Percentiles rank a stretch among this genome's conserved stretches.
Evolutionary conservation across 2,797 vertebrate genomes (phyloP).

Genomic region (Hydrolagus colliei): DNA sequence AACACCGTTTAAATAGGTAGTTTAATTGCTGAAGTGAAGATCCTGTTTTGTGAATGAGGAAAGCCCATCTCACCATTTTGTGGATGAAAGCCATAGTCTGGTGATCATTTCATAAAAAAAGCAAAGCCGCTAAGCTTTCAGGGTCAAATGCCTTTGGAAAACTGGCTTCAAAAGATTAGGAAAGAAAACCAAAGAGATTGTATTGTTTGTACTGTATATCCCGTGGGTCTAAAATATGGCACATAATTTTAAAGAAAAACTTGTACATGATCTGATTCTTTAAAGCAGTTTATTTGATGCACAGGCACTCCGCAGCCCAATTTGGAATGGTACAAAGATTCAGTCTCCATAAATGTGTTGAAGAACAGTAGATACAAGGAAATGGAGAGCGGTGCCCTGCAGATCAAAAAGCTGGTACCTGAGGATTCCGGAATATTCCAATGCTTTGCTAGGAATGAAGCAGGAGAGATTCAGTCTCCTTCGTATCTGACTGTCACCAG

Average conservation of each 20-base stretch:
- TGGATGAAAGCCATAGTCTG: too few species aligned
- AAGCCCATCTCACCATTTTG: too few species aligned
- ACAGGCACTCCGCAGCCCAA: slow-evolving; percentile 73
- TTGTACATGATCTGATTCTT: background rate
- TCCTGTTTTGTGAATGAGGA: too few species aligned
- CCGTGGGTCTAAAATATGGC: too few species aligned
- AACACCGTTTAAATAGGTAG: too few species aligned
- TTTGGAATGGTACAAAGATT: slow-evolving; percentile 83
- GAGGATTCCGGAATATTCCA: slow-evolving; percentile 85
- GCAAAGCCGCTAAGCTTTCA: too few species aligned
- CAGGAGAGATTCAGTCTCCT: slow-evolving; percentile 72
- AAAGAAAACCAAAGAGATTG: too few species aligned
- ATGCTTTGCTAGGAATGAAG: slow-evolving; percentile 76
- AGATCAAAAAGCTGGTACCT: slow-evolving; percentile 65
- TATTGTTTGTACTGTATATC: too few species aligned
- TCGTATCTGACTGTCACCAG: slow-evolving; percentile 81
- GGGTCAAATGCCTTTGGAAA: too few species aligned
- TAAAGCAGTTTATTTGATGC: background rate
- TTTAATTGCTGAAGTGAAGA: too few species aligned
- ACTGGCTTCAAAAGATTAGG: too few species aligned
- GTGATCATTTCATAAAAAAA: too few species aligned
- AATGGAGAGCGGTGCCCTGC: slow-evolving; percentile 61
- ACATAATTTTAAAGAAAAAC: background rate
- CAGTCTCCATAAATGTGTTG: slow-evolving; percentile 64
- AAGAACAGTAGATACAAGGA: slow-evolving; percentile 76